Evolutionary conservation across 2,113 vertebrate species (phyloP).

Genomic region (Salvelinus namaycush): DNA sequence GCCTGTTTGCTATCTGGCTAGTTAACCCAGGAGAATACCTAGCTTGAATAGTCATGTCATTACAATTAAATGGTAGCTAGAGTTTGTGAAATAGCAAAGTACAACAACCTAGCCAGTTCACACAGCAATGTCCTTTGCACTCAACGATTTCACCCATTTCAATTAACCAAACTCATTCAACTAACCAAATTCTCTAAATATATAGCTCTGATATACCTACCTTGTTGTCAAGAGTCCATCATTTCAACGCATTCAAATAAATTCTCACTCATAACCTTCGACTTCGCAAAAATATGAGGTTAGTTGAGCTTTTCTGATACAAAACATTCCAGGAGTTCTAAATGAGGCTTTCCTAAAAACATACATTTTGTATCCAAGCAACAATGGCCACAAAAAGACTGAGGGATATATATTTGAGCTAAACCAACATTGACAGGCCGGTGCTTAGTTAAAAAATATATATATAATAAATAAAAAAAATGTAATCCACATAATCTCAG

Average conservation of each 20-base stretch:
- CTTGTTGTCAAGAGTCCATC: not conserved
- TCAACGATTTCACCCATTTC: not conserved
- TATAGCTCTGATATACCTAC: not conserved
- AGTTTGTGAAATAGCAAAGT: not conserved
- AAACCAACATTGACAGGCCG: not conserved
- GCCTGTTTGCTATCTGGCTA: not conserved
- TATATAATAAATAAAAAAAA: no score
- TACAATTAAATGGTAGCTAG: not conserved
- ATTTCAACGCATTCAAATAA: not conserved
- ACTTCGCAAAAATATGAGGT: not conserved
- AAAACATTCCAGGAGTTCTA: not conserved
- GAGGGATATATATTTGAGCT: not conserved
- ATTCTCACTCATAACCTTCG: not conserved
- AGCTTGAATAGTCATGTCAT: not conserved
- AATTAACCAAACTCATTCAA: no score
- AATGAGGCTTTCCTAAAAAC: not conserved
- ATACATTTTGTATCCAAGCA: slow-evolving; percentile 4
- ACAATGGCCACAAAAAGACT: not conserved
- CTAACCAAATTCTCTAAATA: no score
- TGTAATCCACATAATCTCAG: not conserved
- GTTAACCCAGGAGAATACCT: not conserved
- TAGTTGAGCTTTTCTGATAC: not conserved
- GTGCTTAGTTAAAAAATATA: no score
- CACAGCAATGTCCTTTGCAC: not conserved
- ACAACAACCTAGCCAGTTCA: not conserved